These are phyloP conservation scores for Cephalotes varians DNA, from an alignment of 2,888 invertebrate species.

Conservation along the genomic window DNA sequence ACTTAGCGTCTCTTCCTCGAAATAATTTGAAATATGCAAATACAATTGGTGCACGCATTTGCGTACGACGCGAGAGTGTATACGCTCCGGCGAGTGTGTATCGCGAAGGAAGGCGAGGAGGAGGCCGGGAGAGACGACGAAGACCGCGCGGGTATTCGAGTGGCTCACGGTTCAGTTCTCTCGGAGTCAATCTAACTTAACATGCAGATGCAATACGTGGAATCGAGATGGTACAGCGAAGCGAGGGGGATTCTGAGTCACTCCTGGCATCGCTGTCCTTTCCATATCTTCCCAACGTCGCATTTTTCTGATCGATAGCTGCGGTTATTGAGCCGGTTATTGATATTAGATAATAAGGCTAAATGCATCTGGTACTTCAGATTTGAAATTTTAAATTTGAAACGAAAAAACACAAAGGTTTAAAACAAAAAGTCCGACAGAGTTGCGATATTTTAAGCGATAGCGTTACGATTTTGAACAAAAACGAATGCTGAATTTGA, in stretches of 20 bases:
- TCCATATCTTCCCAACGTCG: conserved; percentile 50
- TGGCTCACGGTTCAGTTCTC: conserved; percentile 78
- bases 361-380: neutral
- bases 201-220: conserved; percentile 79
- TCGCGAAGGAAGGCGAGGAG: conserved; percentile 55
- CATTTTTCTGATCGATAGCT: conserved; percentile 25
- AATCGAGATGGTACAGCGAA: conserved; percentile 69
- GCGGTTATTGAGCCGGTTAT: neutral
- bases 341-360: neutral
- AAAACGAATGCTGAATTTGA: neutral
- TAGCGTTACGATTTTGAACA: neutral
- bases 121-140: conserved; percentile 51
- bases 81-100: conserved; percentile 33
- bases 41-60: conserved; percentile 69
- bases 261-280: conserved; percentile 59
- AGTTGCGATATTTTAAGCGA: neutral
- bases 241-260: conserved; percentile 62
- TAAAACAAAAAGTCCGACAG: neutral
- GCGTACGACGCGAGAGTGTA: conserved; percentile 60
- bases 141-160: conserved; percentile 70
- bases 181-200: conserved; percentile 79
- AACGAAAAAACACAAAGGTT: neutral
- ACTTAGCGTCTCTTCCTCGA: conserved; percentile 76
- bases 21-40: conserved; percentile 82
- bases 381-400: neutral